Percentiles rank a stretch among this genome's conserved stretches.
Conservation (phyloP, 2,888 invertebrate species). For the Anticlea derivata region DNA sequence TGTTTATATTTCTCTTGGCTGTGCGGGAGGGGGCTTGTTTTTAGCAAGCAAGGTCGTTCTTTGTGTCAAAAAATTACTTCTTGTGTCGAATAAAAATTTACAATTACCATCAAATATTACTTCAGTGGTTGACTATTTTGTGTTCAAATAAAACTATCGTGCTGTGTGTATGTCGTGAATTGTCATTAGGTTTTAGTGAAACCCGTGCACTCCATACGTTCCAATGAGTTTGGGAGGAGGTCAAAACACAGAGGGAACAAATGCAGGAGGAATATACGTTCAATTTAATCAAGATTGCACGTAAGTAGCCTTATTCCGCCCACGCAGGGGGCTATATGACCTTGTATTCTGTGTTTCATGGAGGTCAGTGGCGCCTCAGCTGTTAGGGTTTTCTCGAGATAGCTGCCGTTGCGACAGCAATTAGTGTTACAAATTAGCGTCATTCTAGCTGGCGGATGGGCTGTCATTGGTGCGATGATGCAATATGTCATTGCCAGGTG, state of each 20-base stretch:
- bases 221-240: slow-evolving; percentile 93
- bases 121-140: slow-evolving; percentile 66
- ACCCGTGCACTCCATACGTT: slow-evolving; percentile 78
- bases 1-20: slow-evolving; percentile 15
- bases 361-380: slow-evolving; percentile 1
- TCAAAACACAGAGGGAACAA: slow-evolving; percentile 88
- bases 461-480: slow-evolving; percentile 62
- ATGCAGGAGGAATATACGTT: slow-evolving; percentile 94
- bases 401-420: slow-evolving; percentile 48
- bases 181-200: slow-evolving; percentile 61
- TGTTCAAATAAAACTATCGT: slow-evolving; percentile 60
- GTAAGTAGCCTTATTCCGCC: slow-evolving; percentile 86
- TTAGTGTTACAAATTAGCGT: slow-evolving; percentile 52
- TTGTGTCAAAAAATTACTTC: slow-evolving; percentile 84
- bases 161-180: slow-evolving; percentile 65
- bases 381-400: slow-evolving; percentile 24
- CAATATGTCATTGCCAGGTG: slow-evolving; percentile 74
- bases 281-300: slow-evolving; percentile 99
- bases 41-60: slow-evolving; percentile 86
- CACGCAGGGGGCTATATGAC: slow-evolving; percentile 2
- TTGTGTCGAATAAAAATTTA: slow-evolving; percentile 70
- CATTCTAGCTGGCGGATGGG: slow-evolving; percentile 42
- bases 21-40: slow-evolving; percentile 78
- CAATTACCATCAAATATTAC: slow-evolving; percentile 60
- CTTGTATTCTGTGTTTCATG: background rate